Evolutionary conservation across 2,797 vertebrate species (phyloP).

Genomic region (Spea hammondii): DNA sequence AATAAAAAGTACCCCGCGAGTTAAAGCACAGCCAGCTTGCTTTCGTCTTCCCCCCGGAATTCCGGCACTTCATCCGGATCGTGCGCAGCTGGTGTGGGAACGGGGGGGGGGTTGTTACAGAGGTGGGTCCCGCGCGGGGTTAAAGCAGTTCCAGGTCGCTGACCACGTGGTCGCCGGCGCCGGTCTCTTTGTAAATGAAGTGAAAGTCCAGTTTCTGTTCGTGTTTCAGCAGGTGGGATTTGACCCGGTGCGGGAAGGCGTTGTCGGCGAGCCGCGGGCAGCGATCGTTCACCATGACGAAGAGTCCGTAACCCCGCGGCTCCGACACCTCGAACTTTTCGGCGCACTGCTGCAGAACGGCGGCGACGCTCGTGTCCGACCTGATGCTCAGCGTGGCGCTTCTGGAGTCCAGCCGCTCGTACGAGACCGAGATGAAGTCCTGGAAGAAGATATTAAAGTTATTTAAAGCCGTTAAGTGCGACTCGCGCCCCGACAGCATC

Average conservation of each 20-base stretch:
- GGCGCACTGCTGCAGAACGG: slow-evolving; percentile 81
- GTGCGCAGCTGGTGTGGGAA: no score
- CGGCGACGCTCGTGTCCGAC: slow-evolving; percentile 71
- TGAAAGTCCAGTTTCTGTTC: slow-evolving; percentile 79
- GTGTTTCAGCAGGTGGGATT: slow-evolving; percentile 76
- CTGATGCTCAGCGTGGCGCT: slow-evolving; percentile 83
- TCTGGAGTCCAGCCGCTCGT: slow-evolving; percentile 75
- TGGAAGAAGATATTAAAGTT: slow-evolving; percentile 54
- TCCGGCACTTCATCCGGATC: no score
- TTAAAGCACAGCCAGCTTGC: slow-evolving; percentile 1
- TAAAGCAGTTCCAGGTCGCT: slow-evolving; percentile 68
- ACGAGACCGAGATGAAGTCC: slow-evolving; percentile 92
- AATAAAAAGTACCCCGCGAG: not conserved
- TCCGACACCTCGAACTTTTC: slow-evolving; percentile 76
- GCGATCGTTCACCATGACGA: slow-evolving; percentile 70
- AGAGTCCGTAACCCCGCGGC: slow-evolving; percentile 69
- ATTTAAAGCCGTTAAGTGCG: no score
- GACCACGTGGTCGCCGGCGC: slow-evolving; percentile 56
- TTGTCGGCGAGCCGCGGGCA: slow-evolving; percentile 71
- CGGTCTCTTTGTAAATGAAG: slow-evolving; percentile 83
- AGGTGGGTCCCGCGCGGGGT: not conserved
- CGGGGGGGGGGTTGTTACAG: no score
- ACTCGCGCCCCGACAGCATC: no score
- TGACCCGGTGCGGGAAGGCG: slow-evolving; percentile 83
- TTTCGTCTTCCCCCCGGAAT: not conserved